A percentile compares a stretch with the other conserved stretches of the same genome.
These are phyloP conservation scores for Hyperopisus bebe DNA, from an alignment of 2,113 vertebrate genomes.

Conservation along the genomic window DNA sequence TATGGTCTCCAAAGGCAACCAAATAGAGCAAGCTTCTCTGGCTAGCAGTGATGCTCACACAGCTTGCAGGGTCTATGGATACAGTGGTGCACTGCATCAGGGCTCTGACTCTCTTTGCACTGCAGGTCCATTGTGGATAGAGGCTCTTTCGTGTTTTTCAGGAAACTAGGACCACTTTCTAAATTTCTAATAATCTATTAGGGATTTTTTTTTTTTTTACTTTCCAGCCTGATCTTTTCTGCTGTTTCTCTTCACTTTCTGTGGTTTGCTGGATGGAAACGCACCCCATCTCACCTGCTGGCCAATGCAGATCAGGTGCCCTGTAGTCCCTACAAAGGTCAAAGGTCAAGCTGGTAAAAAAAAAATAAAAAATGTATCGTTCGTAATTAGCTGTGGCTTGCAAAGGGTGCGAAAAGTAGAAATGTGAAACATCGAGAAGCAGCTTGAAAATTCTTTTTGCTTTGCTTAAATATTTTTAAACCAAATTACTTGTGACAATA, in stretches of 20 bases:
- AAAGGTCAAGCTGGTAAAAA: not conserved
- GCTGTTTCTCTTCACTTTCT: not conserved
- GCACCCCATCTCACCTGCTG: not conserved
- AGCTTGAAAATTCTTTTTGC: not conserved
- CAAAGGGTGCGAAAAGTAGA: conserved; percentile 27
- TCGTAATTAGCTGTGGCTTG: not conserved
- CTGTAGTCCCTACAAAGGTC: not conserved
- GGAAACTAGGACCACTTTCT: not conserved
- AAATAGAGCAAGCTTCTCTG: not conserved
- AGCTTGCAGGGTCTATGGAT: not conserved
- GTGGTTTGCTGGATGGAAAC: not conserved
- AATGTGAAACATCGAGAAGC: conserved; percentile 16
- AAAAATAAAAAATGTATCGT: not conserved
- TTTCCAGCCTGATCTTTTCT: not conserved
- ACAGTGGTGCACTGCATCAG: not conserved
- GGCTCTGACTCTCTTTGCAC: not conserved
- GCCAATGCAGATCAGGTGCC: not conserved
- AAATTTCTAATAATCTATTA: not conserved
- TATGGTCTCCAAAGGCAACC: not conserved
- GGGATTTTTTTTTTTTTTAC: not conserved
- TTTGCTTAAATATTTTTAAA: conserved; percentile 28
- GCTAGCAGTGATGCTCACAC: not conserved
- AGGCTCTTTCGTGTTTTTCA: not conserved
- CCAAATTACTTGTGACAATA: conserved; percentile 26
- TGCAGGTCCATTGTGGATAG: not conserved